Conservation (phyloP, 2,888 invertebrate species). For the Mythimna ferrago region DNA sequence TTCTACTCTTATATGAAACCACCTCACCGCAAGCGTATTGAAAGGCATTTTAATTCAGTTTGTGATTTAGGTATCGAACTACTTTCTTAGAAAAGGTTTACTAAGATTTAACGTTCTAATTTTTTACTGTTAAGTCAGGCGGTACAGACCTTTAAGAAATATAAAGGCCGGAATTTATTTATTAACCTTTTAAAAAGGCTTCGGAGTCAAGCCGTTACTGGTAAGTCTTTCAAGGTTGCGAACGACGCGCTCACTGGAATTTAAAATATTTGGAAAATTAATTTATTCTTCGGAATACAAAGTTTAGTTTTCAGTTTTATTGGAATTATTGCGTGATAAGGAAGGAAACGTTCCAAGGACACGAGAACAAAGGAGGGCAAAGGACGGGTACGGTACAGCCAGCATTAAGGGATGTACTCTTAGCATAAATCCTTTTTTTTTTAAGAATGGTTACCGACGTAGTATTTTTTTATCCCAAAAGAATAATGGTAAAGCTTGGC, state of each 20-base stretch:
- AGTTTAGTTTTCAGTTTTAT: slow-evolving; percentile 41
- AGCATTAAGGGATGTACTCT: slow-evolving; percentile 1
- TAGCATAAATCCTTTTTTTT: slow-evolving; percentile 4
- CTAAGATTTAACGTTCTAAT: slow-evolving; percentile 25
- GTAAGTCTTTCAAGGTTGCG: slow-evolving; percentile 49
- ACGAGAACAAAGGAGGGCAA: slow-evolving; percentile 14
- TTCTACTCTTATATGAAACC: slow-evolving; percentile 2
- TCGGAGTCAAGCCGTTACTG: slow-evolving; percentile 48
- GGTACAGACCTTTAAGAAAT: slow-evolving; percentile 48
- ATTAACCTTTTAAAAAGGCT: slow-evolving; percentile 59
- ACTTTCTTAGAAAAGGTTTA: slow-evolving; percentile 33
- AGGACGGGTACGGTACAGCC: slow-evolving; percentile 4
- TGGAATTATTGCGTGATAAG: slow-evolving; percentile 48
- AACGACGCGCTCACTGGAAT: slow-evolving; percentile 40
- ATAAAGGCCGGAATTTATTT: slow-evolving; percentile 58
- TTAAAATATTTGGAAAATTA: slow-evolving; percentile 52
- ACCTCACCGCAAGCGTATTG: slow-evolving; percentile 11
- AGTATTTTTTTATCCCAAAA: not conserved
- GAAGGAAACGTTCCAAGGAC: slow-evolving; percentile 37
- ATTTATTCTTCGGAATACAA: slow-evolving; percentile 45
- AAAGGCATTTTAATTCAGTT: slow-evolving; percentile 30
- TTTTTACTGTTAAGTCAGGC: slow-evolving; percentile 35
- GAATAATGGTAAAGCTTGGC: not conserved
- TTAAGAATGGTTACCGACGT: not conserved
- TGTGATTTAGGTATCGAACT: slow-evolving; percentile 20